These are phyloP conservation scores for Rhopalosiphum padi DNA, from an alignment of 1,140 invertebrate species.

Conservation along the genomic window DNA sequence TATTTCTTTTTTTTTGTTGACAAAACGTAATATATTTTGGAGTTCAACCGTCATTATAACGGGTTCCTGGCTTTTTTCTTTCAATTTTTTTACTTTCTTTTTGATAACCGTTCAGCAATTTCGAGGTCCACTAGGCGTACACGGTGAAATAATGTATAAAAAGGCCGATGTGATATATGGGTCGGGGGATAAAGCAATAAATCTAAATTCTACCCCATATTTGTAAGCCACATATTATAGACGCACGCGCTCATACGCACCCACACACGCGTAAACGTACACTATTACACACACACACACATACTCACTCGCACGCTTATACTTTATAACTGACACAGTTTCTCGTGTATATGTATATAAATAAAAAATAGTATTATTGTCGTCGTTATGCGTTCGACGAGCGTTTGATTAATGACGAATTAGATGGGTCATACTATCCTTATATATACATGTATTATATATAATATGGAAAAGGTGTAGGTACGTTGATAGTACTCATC, in stretches of 20 bases:
- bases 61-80: background rate
- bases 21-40: background rate
- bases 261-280: background rate
- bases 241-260: background rate
- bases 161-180: constrained; percentile 14
- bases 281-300: too few species aligned
- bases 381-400: background rate
- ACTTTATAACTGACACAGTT: background rate
- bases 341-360: background rate
- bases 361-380: background rate
- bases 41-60: background rate
- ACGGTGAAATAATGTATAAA: constrained; percentile 2
- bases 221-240: background rate
- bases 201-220: constrained; percentile 39
- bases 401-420: constrained; percentile 26
- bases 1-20: background rate
- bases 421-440: background rate
- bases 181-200: constrained; percentile 9
- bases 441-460: background rate
- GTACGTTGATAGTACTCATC: background rate
- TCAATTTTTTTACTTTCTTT: background rate
- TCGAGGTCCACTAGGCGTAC: constrained; percentile 26
- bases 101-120: constrained; percentile 11
- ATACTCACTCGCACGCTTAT: background rate
- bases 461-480: background rate